Conservation (phyloP, 1,140 invertebrate species). For the Drusus annulatus region DNA sequence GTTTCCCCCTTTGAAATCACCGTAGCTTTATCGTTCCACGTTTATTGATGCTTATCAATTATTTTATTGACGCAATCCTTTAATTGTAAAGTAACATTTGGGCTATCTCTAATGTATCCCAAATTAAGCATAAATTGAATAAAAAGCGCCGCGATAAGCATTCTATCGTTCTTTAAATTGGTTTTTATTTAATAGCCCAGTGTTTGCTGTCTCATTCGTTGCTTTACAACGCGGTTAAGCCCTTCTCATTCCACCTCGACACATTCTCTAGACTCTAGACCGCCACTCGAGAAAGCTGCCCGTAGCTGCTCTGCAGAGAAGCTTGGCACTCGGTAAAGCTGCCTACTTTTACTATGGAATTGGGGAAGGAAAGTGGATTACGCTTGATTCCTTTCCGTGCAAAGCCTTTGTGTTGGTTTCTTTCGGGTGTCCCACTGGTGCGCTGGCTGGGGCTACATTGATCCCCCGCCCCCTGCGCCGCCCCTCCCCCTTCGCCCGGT, state of each 20-base stretch:
- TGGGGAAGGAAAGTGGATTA: slow-evolving; percentile 12
- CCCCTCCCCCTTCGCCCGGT: slow-evolving; percentile 1
- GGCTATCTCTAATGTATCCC: not conserved
- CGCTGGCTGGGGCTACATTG: not conserved
- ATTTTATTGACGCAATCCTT: not conserved
- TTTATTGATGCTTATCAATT: not conserved
- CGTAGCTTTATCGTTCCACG: too few relatives aligned
- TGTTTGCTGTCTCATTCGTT: slow-evolving; percentile 12
- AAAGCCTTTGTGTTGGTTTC: slow-evolving; percentile 25
- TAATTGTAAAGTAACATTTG: not conserved
- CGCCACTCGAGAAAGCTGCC: slow-evolving; percentile 27
- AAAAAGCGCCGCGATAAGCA: slow-evolving; percentile 31
- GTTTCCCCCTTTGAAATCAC: too few relatives aligned
- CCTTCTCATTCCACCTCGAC: slow-evolving; percentile 16
- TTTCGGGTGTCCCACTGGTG: not conserved
- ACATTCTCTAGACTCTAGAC: slow-evolving; percentile 19
- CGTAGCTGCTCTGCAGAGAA: not conserved
- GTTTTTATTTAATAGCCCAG: slow-evolving; percentile 35
- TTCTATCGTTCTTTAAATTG: slow-evolving; percentile 37
- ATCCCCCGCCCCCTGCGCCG: slow-evolving; percentile 7
- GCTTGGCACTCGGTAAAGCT: slow-evolving; percentile 4
- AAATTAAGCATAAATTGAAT: slow-evolving; percentile 36
- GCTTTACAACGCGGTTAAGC: not conserved
- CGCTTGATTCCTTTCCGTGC: not conserved
- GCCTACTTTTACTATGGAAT: slow-evolving; percentile 10